A percentile compares a stretch with the other conserved stretches of the same genome.
phyloP scores from a whole-genome alignment of 2,888 invertebrate species.

The Macrostomum cliftonense region DNA sequence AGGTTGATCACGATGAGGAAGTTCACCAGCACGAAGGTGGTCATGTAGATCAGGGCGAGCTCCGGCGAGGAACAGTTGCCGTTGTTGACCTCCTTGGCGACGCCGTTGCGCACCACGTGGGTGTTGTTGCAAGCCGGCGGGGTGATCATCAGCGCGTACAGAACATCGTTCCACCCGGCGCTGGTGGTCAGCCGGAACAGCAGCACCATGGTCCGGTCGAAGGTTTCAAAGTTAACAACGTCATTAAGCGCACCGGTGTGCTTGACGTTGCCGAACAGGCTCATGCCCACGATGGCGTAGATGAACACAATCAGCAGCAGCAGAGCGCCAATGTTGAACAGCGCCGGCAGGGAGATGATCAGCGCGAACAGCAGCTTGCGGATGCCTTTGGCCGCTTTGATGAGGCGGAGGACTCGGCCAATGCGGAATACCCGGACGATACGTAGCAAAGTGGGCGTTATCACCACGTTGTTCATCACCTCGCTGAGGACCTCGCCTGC shows the following conservation, averaged over 20 bases:
- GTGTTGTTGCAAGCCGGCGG: slow-evolving; percentile 63
- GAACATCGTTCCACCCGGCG: slow-evolving; percentile 86
- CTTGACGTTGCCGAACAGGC: slow-evolving; percentile 72
- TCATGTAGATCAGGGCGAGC: slow-evolving; percentile 73
- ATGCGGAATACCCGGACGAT: slow-evolving; percentile 83
- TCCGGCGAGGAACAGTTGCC: slow-evolving; percentile 77
- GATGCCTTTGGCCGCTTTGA: slow-evolving; percentile 91
- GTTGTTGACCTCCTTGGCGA: slow-evolving; percentile 9
- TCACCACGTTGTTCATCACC: slow-evolving; percentile 71
- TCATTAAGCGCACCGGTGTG: slow-evolving; percentile 74
- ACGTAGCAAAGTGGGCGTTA: slow-evolving; percentile 71
- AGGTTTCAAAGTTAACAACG: slow-evolving; percentile 85
- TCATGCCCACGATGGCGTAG: slow-evolving; percentile 89
- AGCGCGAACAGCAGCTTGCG: slow-evolving; percentile 79
- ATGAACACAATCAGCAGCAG: slow-evolving; percentile 81
- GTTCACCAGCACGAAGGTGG: slow-evolving; percentile 80
- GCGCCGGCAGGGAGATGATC: slow-evolving; percentile 77
- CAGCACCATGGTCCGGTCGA: slow-evolving; percentile 76
- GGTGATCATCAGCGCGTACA: slow-evolving; percentile 73
- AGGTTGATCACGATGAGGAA: slow-evolving; percentile 94
- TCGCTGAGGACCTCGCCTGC: slow-evolving; percentile 67
- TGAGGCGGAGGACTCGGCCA: slow-evolving; percentile 75
- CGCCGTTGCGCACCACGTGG: slow-evolving; percentile 7
- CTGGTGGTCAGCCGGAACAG: slow-evolving; percentile 63
- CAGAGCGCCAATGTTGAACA: slow-evolving; percentile 82